These are phyloP conservation scores for Octopus bimaculoides DNA, from an alignment of 1,140 invertebrate genomes.

Conservation along the genomic window DNA sequence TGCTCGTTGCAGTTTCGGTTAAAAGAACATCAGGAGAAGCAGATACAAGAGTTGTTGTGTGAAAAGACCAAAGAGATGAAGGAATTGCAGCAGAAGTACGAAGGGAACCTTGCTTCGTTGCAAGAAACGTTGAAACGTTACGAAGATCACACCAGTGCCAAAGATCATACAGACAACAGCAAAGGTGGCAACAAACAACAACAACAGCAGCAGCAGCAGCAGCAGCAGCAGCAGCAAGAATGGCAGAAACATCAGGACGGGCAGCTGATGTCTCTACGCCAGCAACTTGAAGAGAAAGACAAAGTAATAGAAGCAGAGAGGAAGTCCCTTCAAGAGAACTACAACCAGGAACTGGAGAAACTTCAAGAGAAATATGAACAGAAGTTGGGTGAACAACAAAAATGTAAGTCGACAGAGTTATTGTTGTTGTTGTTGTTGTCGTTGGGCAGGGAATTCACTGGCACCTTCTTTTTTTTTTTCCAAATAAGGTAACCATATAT, in stretches of 20 bases:
- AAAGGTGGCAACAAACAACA: too few relatives aligned
- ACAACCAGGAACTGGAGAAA: conserved; percentile 28
- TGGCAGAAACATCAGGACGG: conserved; percentile 20
- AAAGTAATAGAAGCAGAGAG: conserved; percentile 35
- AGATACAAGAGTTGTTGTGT: conserved; percentile 32
- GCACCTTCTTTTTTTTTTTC: too few relatives aligned
- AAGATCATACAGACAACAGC: neutral
- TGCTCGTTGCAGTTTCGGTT: conserved; percentile 32
- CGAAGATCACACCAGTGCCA: neutral
- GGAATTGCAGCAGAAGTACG: conserved; percentile 33
- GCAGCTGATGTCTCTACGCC: conserved; percentile 33
- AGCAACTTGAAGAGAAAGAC: conserved; percentile 33
- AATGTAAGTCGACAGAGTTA: neutral
- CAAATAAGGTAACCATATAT: too few relatives aligned
- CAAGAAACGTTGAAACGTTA: conserved; percentile 1
- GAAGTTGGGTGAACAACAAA: conserved; percentile 1
- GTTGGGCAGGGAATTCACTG: too few relatives aligned
- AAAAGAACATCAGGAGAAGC: conserved; percentile 37
- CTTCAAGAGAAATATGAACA: conserved; percentile 20
- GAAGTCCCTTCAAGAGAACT: conserved; percentile 25
- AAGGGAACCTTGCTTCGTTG: conserved; percentile 7
- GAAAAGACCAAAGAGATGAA: conserved; percentile 36
- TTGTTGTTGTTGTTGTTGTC: too few relatives aligned
- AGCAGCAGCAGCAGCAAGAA: neutral
- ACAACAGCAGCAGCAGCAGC: neutral